Conservation (phyloP, 53 echinoderm and acorn worm species). For the Holothuria scabra region DNA sequence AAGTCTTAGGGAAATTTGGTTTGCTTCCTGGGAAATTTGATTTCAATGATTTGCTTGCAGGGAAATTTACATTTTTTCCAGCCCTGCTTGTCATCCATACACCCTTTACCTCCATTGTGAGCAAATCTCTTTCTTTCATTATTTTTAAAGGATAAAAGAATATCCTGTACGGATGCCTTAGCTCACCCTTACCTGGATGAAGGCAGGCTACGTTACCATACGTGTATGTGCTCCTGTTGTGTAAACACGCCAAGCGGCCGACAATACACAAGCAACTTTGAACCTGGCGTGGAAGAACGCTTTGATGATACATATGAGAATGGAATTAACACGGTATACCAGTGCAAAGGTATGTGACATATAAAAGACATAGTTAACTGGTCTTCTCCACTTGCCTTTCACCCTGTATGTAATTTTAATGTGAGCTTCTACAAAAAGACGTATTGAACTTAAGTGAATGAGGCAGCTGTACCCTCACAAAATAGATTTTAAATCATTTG, state of each 20-base stretch:
- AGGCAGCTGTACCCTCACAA: no score
- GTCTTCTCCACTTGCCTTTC: not conserved
- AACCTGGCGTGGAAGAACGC: conserved; percentile 82
- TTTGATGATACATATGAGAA: conserved; percentile 92
- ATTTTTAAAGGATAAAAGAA: conserved; percentile 83
- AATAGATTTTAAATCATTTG: no score
- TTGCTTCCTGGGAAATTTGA: no score
- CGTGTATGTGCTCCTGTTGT: conserved; percentile 98
- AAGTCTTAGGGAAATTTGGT: no score
- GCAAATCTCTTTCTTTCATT: no score
- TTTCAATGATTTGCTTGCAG: no score
- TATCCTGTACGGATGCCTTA: conserved; percentile 95
- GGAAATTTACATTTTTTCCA: no score
- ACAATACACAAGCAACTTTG: conserved; percentile 97
- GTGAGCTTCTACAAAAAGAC: no score
- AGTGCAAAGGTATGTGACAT: conserved; percentile 89
- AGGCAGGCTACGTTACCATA: conserved; percentile 97
- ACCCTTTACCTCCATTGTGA: no score
- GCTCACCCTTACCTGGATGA: conserved; percentile 98
- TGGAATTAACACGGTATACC: conserved; percentile 86
- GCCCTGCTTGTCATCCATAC: no score
- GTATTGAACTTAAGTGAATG: no score
- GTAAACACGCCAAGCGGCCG: conserved; percentile 91
- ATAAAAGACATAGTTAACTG: not conserved
- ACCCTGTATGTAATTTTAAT: no score